Conservation (phyloP, 2,888 invertebrate species). For the Xestia sexstrigata region DNA sequence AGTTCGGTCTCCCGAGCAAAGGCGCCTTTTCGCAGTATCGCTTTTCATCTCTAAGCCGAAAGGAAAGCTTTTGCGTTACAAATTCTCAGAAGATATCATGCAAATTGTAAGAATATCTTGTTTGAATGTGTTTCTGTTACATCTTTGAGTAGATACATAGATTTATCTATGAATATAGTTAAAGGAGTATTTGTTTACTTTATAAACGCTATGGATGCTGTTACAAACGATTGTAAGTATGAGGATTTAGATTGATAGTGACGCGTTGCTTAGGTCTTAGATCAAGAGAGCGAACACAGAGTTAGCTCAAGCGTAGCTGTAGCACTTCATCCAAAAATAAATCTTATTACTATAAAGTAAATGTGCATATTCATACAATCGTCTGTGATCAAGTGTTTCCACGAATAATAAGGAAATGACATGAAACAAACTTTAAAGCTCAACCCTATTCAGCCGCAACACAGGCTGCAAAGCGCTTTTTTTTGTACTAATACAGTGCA, state of each 20-base stretch:
- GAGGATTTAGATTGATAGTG: not conserved
- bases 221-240: not conserved
- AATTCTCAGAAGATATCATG: slow-evolving; percentile 22
- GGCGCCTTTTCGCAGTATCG: slow-evolving; percentile 35
- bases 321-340: not conserved
- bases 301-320: not conserved
- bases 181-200: not conserved
- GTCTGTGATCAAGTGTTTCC: not conserved
- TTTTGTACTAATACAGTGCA: not conserved
- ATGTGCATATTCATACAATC: not conserved
- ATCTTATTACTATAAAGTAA: not conserved
- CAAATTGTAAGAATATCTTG: slow-evolving; percentile 13
- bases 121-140: not conserved
- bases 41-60: slow-evolving; percentile 13
- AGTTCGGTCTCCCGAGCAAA: slow-evolving; percentile 1
- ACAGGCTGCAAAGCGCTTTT: not conserved
- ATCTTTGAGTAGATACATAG: slow-evolving; percentile 13
- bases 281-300: not conserved
- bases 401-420: not conserved
- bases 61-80: slow-evolving; percentile 27
- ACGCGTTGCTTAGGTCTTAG: not conserved
- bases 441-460: not conserved
- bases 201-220: not conserved
- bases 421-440: not conserved
- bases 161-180: not conserved